A percentile compares a stretch with the other conserved stretches of the same genome.
phyloP scores from a whole-genome alignment of 2,888 invertebrate species.

The Brachyopa scutellaris region DNA sequence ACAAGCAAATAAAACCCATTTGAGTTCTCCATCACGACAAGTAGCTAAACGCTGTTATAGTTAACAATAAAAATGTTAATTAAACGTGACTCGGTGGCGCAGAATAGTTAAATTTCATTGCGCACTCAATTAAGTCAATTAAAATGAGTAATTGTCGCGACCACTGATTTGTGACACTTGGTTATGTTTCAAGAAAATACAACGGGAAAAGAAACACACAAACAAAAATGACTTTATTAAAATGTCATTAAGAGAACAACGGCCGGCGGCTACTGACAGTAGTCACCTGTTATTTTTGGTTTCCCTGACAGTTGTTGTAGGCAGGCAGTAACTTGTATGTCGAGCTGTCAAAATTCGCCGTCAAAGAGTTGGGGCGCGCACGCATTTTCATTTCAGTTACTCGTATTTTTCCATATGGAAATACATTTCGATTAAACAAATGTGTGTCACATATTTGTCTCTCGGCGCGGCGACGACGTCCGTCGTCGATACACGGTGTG shows the following conservation, averaged over 20 bases:
- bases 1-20: constrained; percentile 18
- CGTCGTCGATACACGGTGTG: background rate
- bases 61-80: constrained; percentile 58
- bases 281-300: constrained; percentile 18
- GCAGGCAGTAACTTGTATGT: constrained; percentile 32
- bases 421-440: constrained; percentile 57
- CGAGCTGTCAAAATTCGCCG: constrained; percentile 18
- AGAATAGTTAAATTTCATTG: constrained; percentile 59
- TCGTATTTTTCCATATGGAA: constrained; percentile 16
- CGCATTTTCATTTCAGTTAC: constrained; percentile 11
- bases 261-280: too few relatives aligned
- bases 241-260: too few relatives aligned
- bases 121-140: constrained; percentile 62
- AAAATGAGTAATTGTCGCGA: constrained; percentile 51
- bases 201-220: background rate
- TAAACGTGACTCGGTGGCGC: constrained; percentile 18
- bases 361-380: constrained; percentile 5
- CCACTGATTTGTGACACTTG: constrained; percentile 48
- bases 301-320: constrained; percentile 20
- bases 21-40: constrained; percentile 19
- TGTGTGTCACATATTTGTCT: constrained; percentile 58
- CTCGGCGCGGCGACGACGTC: background rate
- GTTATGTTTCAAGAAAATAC: background rate
- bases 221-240: too few relatives aligned
- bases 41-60: constrained; percentile 25